phyloP scores from a whole-genome alignment of 2,888 invertebrate species.

The Orthosia gothica region DNA sequence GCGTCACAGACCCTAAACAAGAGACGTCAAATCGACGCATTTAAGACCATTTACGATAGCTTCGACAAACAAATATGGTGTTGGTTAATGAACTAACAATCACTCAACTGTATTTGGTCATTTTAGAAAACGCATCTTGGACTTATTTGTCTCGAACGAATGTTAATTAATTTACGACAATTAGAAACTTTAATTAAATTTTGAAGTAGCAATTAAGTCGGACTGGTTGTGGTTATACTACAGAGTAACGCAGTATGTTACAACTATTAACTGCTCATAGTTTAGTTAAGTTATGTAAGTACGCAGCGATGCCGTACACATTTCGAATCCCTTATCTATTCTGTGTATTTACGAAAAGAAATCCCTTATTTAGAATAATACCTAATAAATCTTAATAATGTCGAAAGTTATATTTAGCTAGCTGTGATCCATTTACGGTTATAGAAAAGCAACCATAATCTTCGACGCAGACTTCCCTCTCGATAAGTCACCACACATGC shows the following conservation, averaged over 20 bases:
- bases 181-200: constrained; percentile 35
- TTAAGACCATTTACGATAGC: constrained; percentile 43
- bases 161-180: constrained; percentile 35
- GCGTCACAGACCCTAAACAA: constrained; percentile 47
- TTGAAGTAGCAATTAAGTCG: constrained; percentile 31
- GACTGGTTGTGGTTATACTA: constrained; percentile 14
- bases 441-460: constrained; percentile 56
- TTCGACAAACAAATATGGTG: constrained; percentile 51
- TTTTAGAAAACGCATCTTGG: constrained; percentile 60
- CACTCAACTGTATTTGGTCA: constrained; percentile 44
- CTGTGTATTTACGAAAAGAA: constrained; percentile 17
- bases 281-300: neutral
- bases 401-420: constrained; percentile 50
- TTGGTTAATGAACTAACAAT: constrained; percentile 57
- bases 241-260: constrained; percentile 33
- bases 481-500: constrained; percentile 63
- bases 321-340: constrained; percentile 7
- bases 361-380: constrained; percentile 30
- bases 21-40: constrained; percentile 50
- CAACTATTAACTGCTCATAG: constrained; percentile 2
- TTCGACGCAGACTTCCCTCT: constrained; percentile 58
- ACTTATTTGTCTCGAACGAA: constrained; percentile 39
- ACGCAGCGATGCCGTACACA: neutral
- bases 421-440: constrained; percentile 57
- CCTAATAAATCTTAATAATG: constrained; percentile 31